A percentile compares a stretch with the other conserved stretches of the same genome.
Conservation (phyloP, 2,113 vertebrate species). For the Oryzias celebensis region DNA sequence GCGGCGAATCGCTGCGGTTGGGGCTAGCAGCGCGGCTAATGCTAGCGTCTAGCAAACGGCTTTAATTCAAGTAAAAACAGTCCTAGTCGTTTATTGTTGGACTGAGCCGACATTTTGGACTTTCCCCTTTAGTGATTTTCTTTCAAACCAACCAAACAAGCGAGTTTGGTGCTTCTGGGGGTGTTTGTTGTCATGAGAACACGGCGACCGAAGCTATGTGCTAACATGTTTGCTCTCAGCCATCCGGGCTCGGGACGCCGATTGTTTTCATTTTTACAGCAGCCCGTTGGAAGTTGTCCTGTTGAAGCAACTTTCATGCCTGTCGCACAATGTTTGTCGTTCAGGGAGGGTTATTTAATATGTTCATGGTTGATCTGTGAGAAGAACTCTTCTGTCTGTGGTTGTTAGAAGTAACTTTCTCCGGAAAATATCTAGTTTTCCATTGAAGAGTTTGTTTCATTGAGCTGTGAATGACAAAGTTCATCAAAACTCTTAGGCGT, state of each 20-base stretch:
- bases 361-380: neutral
- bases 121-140: neutral
- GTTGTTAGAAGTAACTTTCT: too few relatives aligned
- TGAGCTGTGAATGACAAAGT: too few relatives aligned
- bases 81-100: slow-evolving; percentile 16
- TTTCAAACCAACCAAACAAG: neutral
- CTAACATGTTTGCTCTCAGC: slow-evolving; percentile 64
- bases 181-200: slow-evolving; percentile 45
- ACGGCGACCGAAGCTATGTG: slow-evolving; percentile 47
- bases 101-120: neutral
- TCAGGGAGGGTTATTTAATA: neutral
- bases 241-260: slow-evolving; percentile 36
- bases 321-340: neutral
- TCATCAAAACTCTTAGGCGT: too few relatives aligned
- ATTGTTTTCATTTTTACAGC: slow-evolving; percentile 58
- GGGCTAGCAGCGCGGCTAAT: slow-evolving; percentile 56
- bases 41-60: slow-evolving; percentile 49
- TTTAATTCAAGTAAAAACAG: slow-evolving; percentile 56
- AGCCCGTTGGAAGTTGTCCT: slow-evolving; percentile 39
- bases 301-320: neutral
- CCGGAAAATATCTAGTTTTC: too few relatives aligned
- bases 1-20: slow-evolving; percentile 26
- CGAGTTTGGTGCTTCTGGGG: slow-evolving; percentile 13
- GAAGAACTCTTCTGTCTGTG: neutral
- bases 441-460: too few relatives aligned